Base-by-base conservation (phyloP, 2,888 invertebrate species). In the Pristionchus maxplancki region DNA sequence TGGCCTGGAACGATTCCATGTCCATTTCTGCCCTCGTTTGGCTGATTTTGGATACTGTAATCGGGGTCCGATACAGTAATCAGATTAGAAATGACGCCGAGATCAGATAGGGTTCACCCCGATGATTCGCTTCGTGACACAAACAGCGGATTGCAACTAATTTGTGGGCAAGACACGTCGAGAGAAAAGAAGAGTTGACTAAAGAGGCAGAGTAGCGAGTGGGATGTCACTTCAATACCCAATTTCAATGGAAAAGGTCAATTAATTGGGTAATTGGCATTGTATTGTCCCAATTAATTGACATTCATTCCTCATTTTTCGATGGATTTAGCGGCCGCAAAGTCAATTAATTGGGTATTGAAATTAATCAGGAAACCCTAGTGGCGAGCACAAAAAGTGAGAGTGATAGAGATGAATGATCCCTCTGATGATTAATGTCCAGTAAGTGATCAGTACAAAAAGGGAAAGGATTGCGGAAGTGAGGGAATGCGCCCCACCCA, bases 71-170 rank as follows among this genome's bases (percentile, higher is more conserved):
- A 1, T 31, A 64, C 31, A 28, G 17, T 64, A 34, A 34, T 64
- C 31, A 64, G 1, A 17, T 58, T 58, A 58, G 58, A n/a, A 8
- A n/a, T 58, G 58, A 58, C 58, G 71, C 37, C 17, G 71, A 71
- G 78, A 74, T 74, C 74, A 78, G 78, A 78, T 6, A 78, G 44
- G 44, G 78, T 48, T 78, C 74, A 78, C 11, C 0, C 34, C 17
- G 5, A 15, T 37, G 24, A 74, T 74, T 67, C 64, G 74, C 44
- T 28, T 37, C 50, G 28, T 31, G 34, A 31, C 28, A 48, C 44
- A 78, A 78, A 78, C 44, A 78, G 67, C 78, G n/a, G 78, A 78
- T 78, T 78, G 78, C 78, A 44, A 48, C 78, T 78, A 78, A 78
- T 78, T 78, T 78, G 78, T 44, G 78, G 58, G 78, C 24, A 48